These are phyloP conservation scores for Chelonus insularis DNA, from an alignment of 1,140 invertebrate genomes.

Conservation along the genomic window DNA sequence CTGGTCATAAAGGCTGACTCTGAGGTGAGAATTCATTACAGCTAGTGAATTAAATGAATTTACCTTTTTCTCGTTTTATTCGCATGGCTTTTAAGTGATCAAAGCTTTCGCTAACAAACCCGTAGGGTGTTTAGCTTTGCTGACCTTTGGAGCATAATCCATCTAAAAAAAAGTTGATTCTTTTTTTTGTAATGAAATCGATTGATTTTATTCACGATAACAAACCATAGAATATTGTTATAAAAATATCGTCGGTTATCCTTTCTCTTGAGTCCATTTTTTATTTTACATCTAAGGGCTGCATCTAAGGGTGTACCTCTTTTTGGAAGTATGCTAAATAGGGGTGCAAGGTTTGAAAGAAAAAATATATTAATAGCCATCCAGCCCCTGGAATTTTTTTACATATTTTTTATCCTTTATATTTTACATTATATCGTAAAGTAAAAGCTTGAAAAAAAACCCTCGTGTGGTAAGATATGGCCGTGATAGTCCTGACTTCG, in stretches of 20 bases:
- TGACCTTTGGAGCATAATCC: not conserved
- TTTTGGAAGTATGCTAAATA: slow-evolving; percentile 57
- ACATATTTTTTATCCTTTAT: slow-evolving; percentile 22
- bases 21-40: slow-evolving; percentile 14
- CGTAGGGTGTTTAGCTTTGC: not conserved
- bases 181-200: no score
- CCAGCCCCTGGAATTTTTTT: slow-evolving; percentile 51
- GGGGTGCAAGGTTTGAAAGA: slow-evolving; percentile 50
- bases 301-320: no score
- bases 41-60: not conserved
- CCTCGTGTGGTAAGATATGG: no score
- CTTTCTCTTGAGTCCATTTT: no score
- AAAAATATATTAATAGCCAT: slow-evolving; percentile 56
- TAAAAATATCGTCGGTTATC: not conserved
- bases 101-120: slow-evolving; percentile 1
- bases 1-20: no score
- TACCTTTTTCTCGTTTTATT: not conserved
- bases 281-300: no score
- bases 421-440: no score
- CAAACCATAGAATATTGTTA: not conserved
- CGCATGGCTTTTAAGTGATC: slow-evolving; percentile 17
- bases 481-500: no score
- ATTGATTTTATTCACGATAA: not conserved
- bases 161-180: not conserved
- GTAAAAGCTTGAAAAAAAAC: not conserved